Evolutionary conservation across 2,888 invertebrate species (phyloP).

Genomic region (Bombylius major): DNA sequence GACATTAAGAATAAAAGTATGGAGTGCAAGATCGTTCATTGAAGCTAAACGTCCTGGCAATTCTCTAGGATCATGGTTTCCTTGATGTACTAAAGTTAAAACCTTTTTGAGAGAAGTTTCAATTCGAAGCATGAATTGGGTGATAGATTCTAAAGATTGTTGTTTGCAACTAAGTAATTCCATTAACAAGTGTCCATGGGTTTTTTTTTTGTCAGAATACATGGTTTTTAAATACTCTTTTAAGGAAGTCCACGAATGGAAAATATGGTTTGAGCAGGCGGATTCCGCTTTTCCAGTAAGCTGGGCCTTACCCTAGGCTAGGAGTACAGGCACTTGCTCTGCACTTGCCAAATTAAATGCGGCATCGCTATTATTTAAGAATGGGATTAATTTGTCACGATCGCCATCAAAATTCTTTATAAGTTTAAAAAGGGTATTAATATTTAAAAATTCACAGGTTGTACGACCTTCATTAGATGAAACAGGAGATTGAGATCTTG

Average conservation of each 20-base stretch:
- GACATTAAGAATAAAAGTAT: constrained; percentile 3
- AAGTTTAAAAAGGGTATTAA: background rate
- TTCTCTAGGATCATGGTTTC: background rate
- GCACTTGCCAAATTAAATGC: background rate
- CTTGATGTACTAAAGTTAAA: constrained; percentile 1
- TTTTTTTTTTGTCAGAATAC: constrained; percentile 5
- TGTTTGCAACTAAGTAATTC: constrained; percentile 5
- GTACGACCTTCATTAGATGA: too few relatives aligned
- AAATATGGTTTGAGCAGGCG: constrained; percentile 1
- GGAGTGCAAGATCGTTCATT: constrained; percentile 6
- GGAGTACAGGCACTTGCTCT: background rate
- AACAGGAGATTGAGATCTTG: too few relatives aligned
- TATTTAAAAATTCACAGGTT: too few relatives aligned
- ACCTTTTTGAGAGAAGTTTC: constrained; percentile 2
- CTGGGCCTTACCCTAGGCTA: constrained; percentile 3
- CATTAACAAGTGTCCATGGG: constrained; percentile 3
- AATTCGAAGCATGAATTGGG: constrained; percentile 3
- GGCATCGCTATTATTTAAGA: background rate
- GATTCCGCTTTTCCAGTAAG: constrained; percentile 7
- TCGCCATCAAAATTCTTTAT: background rate
- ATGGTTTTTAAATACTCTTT: constrained; percentile 4
- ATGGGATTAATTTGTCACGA: background rate
- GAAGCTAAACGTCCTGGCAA: constrained; percentile 4
- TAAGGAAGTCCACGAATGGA: constrained; percentile 1
- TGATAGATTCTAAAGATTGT: background rate